Evolutionary conservation across 2,888 invertebrate species (phyloP).

Genomic region (Cephonodes hylas): DNA sequence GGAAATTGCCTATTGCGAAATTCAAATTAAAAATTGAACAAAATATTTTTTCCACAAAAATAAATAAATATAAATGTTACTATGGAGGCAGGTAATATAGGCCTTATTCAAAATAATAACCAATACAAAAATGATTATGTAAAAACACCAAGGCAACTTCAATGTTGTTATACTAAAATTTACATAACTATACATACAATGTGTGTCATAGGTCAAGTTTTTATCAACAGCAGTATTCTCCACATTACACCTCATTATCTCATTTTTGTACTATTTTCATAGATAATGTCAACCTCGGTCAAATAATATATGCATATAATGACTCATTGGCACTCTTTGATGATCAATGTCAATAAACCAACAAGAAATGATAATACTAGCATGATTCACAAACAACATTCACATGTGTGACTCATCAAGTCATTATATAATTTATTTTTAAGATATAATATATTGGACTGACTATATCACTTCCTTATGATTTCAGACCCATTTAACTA

Average conservation of each 20-base stretch:
- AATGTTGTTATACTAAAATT: background rate
- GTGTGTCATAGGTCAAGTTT: background rate
- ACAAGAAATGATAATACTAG: slow-evolving; percentile 34
- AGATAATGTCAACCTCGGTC: slow-evolving; percentile 11
- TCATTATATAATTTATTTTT: background rate
- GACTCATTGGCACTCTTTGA: slow-evolving; percentile 34
- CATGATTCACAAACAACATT: slow-evolving; percentile 30
- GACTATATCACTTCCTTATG: background rate
- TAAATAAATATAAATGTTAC: too few species aligned
- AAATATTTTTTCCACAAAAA: too few species aligned
- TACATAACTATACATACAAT: background rate
- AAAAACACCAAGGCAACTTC: too few species aligned
- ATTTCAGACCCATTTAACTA: background rate
- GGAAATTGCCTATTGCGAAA: too few species aligned
- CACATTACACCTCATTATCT: background rate
- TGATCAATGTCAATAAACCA: slow-evolving; percentile 35
- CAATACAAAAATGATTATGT: background rate
- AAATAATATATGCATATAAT: slow-evolving; percentile 18
- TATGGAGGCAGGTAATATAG: too few species aligned
- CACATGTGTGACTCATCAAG: slow-evolving; percentile 12
- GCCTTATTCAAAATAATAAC: too few species aligned
- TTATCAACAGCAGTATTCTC: background rate
- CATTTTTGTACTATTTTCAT: background rate
- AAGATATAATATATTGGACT: background rate
- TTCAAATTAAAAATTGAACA: too few species aligned